phyloP scores from a whole-genome alignment of 2,888 invertebrate species.

The Ochropacha duplaris region DNA sequence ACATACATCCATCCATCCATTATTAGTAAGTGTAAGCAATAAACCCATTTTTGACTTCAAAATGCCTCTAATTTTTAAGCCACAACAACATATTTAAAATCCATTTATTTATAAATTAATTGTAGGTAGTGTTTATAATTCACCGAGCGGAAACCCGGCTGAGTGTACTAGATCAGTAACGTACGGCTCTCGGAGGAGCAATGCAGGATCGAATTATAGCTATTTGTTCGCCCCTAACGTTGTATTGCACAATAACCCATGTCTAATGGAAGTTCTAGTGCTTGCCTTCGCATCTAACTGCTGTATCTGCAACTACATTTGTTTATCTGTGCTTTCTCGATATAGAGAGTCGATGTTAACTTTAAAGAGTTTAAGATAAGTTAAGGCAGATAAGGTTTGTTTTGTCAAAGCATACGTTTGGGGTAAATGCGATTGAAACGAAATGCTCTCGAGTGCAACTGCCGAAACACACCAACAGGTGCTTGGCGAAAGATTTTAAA shows the following conservation, averaged over 20 bases:
- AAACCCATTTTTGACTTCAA: too few relatives aligned
- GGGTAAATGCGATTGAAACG: too few relatives aligned
- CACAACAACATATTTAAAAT: constrained; percentile 6
- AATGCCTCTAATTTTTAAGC: too few relatives aligned
- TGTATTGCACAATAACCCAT: constrained; percentile 44
- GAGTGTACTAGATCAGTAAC: constrained; percentile 26
- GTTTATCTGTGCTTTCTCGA: not conserved
- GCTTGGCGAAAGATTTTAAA: too few relatives aligned
- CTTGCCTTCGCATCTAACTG: constrained; percentile 6
- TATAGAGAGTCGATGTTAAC: not conserved
- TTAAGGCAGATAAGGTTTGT: too few relatives aligned
- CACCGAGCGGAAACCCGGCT: constrained; percentile 35
- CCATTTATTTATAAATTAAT: constrained; percentile 37
- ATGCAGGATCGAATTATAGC: constrained; percentile 63
- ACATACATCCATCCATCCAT: too few relatives aligned
- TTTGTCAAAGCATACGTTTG: too few relatives aligned
- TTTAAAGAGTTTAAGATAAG: too few relatives aligned
- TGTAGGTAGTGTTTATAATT: constrained; percentile 39
- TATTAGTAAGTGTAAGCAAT: too few relatives aligned
- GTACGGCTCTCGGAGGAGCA: constrained; percentile 56
- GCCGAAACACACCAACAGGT: too few relatives aligned
- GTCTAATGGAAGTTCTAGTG: constrained; percentile 35
- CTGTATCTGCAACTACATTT: not conserved
- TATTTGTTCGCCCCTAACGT: constrained; percentile 51
- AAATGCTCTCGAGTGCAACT: too few relatives aligned